Conservation (phyloP, 1,140 invertebrate species). For the Cotesia chilonis region DNA sequence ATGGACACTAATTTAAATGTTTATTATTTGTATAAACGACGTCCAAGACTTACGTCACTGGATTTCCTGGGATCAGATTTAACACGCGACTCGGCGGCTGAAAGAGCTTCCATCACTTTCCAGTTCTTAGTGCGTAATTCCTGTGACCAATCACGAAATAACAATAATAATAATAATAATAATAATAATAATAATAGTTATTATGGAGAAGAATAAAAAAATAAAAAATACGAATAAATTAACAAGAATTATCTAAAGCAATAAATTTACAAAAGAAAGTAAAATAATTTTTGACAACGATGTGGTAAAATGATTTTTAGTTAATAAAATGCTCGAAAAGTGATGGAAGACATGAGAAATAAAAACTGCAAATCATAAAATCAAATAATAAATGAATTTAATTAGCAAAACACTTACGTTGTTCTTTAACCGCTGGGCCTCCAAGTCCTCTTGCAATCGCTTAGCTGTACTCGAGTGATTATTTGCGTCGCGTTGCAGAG, state of each 20-base stretch:
- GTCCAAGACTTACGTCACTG: slow-evolving; percentile 65
- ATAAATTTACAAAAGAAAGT: slow-evolving; percentile 33
- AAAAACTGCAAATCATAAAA: slow-evolving; percentile 19
- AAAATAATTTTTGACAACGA: slow-evolving; percentile 27
- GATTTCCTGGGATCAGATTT: slow-evolving; percentile 57
- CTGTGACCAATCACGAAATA: slow-evolving; percentile 63
- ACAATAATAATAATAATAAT: not conserved
- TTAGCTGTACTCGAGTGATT: slow-evolving; percentile 48
- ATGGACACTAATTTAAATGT: slow-evolving; percentile 11
- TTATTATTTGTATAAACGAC: slow-evolving; percentile 12
- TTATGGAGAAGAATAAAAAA: slow-evolving; percentile 18
- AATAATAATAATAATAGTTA: slow-evolving; percentile 29
- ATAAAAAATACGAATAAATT: slow-evolving; percentile 29
- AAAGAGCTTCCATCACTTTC: slow-evolving; percentile 87
- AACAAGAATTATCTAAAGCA: slow-evolving; percentile 15
- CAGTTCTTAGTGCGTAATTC: slow-evolving; percentile 86
- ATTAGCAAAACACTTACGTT: slow-evolving; percentile 70
- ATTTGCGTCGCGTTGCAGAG: slow-evolving; percentile 52
- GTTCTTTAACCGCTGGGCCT: slow-evolving; percentile 77
- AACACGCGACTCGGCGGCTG: slow-evolving; percentile 70
- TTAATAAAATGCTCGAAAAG: slow-evolving; percentile 43
- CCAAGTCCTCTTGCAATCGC: slow-evolving; percentile 69
- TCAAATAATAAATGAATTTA: slow-evolving; percentile 5
- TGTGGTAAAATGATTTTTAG: not conserved
- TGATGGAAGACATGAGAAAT: slow-evolving; percentile 47